Evolutionary conservation across 2,113 vertebrate species (phyloP).

Genomic region (Atrichornis clamosus): DNA sequence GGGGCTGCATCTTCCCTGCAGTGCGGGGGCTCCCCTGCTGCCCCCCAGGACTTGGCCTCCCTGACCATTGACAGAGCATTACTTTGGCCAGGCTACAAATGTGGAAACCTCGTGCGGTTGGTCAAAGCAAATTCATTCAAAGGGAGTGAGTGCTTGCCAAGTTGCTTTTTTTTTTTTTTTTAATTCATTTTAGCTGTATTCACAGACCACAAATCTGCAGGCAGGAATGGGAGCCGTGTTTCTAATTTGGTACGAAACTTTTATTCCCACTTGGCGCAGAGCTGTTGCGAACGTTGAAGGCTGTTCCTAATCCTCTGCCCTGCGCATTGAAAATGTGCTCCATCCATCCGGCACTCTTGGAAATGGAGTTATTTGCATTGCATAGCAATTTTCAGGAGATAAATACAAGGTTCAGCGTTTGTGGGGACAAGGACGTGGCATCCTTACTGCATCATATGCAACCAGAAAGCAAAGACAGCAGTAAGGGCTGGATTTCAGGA

Average conservation of each 20-base stretch:
- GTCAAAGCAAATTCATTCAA: not conserved
- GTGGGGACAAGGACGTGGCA: constrained; percentile 30
- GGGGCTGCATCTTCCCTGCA: not conserved
- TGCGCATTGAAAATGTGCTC: not conserved
- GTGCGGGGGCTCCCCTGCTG: not conserved
- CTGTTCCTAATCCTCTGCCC: constrained; percentile 41
- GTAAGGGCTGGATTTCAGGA: not conserved
- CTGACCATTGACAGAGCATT: not conserved
- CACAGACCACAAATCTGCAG: not conserved
- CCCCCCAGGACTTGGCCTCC: not conserved
- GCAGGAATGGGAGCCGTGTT: not conserved
- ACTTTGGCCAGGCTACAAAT: not conserved
- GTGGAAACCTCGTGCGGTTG: not conserved
- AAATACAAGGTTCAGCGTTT: constrained; percentile 28
- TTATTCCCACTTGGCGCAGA: not conserved
- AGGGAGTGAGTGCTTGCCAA: not conserved
- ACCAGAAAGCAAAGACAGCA: not conserved
- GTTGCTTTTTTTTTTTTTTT: not conserved
- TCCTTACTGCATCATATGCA: not conserved
- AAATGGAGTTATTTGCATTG: constrained; percentile 13
- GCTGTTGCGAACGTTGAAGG: not conserved
- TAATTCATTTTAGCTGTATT: not conserved
- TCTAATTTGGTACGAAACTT: constrained; percentile 20
- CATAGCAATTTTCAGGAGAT: not conserved
- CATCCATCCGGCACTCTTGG: not conserved